Evolutionary conservation across 2,888 invertebrate genomes (phyloP).

Genomic region (Piscicola geometra): DNA sequence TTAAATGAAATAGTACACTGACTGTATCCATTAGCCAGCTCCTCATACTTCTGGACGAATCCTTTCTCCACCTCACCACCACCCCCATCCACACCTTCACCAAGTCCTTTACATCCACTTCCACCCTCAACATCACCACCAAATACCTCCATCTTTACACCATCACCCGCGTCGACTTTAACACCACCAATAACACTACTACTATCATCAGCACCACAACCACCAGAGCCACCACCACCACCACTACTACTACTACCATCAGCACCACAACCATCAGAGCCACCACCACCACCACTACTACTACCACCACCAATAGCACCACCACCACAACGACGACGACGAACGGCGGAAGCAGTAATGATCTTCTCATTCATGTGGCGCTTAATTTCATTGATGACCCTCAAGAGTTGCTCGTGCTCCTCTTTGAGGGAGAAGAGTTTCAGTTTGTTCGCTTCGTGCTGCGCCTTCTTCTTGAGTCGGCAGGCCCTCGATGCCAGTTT

Average conservation of each 20-base stretch:
- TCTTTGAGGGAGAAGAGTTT: constrained; percentile 86
- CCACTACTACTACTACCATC: background rate
- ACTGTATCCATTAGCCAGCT: too few species aligned
- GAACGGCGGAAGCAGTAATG: background rate
- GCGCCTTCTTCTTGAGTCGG: constrained; percentile 94
- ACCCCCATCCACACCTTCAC: constrained; percentile 1
- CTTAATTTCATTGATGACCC: background rate
- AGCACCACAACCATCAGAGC: background rate
- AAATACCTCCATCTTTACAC: too few species aligned
- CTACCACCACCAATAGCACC: background rate
- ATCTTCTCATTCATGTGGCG: too few species aligned
- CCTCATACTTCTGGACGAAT: too few species aligned
- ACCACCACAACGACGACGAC: background rate
- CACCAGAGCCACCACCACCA: background rate
- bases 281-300: background rate
- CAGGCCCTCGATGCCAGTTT: constrained; percentile 93
- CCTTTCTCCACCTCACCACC: constrained; percentile 8
- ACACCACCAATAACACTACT: background rate
- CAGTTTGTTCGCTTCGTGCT: constrained; percentile 96
- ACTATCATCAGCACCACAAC: background rate
- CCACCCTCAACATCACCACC: constrained; percentile 5
- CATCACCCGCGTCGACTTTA: too few species aligned
- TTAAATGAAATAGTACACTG: too few species aligned
- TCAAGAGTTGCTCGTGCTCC: constrained; percentile 66
- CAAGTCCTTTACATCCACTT: background rate